Percentiles rank a stretch among this genome's conserved stretches.
Evolutionary conservation across 2,113 vertebrate species (phyloP).

Genomic region (Hydrochoerus hydrochaeris): DNA sequence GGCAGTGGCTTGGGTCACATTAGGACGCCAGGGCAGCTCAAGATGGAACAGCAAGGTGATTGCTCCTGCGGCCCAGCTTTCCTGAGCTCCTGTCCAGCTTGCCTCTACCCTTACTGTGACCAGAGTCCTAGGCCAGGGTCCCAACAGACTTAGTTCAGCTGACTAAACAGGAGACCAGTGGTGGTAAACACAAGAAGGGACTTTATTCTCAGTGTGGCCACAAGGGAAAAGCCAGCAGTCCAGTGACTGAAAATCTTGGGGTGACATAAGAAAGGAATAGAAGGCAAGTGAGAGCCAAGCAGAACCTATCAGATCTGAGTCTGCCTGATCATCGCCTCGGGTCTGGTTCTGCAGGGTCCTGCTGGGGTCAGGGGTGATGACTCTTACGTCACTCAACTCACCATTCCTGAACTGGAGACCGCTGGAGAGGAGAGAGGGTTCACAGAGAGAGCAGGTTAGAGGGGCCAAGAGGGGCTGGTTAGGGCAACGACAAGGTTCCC

Average conservation of each 20-base stretch:
- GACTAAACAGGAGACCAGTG: background rate
- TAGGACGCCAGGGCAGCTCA: background rate
- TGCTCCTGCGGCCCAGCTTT: background rate
- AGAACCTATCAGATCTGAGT: background rate
- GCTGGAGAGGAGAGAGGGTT: background rate
- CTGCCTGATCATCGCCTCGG: background rate
- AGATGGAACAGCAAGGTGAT: rapidly evolving
- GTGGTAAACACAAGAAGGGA: background rate
- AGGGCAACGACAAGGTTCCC: background rate
- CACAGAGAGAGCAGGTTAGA: background rate
- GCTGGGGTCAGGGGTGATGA: background rate
- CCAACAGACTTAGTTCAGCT: background rate
- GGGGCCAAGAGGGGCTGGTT: background rate
- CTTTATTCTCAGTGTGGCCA: background rate
- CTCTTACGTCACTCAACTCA: background rate
- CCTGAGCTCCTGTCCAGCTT: background rate
- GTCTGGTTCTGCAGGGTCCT: background rate
- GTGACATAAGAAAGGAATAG: background rate
- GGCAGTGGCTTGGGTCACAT: background rate
- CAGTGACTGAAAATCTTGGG: background rate
- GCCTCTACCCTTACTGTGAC: background rate
- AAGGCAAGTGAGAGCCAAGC: background rate
- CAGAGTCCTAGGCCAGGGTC: background rate
- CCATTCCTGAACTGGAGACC: background rate
- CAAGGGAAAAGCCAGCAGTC: background rate